Evolutionary conservation across 2,113 vertebrate genomes (phyloP).

Genomic region (Eptesicus fuscus): DNA sequence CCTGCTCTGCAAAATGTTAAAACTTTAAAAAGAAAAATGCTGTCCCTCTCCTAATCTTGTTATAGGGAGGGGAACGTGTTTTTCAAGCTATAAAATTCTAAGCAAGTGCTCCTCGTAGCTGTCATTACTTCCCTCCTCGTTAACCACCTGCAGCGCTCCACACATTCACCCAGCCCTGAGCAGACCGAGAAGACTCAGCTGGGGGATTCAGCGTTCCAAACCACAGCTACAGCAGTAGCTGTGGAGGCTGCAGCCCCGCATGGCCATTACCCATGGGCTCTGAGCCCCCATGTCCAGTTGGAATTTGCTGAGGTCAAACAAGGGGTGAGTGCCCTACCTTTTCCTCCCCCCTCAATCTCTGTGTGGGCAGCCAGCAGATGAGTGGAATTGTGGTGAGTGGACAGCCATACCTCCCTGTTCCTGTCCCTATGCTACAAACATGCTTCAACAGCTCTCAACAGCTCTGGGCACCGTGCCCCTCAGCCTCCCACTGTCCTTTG

Average conservation of each 20-base stretch:
- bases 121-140: background rate
- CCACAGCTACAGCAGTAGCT: background rate
- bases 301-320: background rate
- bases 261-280: background rate
- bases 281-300: background rate
- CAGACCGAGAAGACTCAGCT: background rate
- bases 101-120: background rate
- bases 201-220: background rate
- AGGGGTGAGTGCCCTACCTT: background rate
- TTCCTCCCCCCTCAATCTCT: background rate
- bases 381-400: background rate
- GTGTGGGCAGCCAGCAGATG: background rate
- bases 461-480: conserved; percentile 10
- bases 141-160: background rate
- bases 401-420: background rate
- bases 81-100: background rate
- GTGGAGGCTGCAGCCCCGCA: background rate
- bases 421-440: conserved; percentile 25
- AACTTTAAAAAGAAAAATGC: background rate
- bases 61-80: background rate
- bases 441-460: conserved; percentile 17
- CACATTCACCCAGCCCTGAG: background rate
- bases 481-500: conserved; percentile 40
- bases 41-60: background rate
- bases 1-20: background rate